Percentiles rank a stretch among this genome's conserved stretches.
Conservation (phyloP, 2,888 invertebrate genomes). For the Spisula solida region DNA sequence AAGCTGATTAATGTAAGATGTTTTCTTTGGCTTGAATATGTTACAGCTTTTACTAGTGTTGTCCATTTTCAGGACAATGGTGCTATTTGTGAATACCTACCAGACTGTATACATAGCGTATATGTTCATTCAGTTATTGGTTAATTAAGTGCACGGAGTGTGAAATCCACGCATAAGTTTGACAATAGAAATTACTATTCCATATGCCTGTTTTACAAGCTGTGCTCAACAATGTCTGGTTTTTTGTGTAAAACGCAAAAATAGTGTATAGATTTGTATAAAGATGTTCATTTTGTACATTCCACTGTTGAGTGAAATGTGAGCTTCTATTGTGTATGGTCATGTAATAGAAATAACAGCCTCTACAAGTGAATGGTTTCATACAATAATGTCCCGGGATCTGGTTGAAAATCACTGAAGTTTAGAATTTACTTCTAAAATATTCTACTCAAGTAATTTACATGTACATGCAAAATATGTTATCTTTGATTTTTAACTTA, state of each 20-base stretch:
- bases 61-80: background rate
- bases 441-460: background rate
- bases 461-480: background rate
- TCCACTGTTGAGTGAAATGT: constrained; percentile 21
- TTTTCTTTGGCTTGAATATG: background rate
- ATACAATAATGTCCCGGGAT: constrained; percentile 1
- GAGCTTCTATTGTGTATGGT: constrained; percentile 10
- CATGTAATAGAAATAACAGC: constrained; percentile 14
- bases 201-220: background rate
- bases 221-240: background rate
- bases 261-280: background rate
- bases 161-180: background rate
- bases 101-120: background rate
- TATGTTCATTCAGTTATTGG: background rate
- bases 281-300: constrained; percentile 24
- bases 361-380: background rate
- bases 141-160: background rate
- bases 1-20: background rate
- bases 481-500: background rate
- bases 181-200: constrained; percentile 14
- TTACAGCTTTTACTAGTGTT: background rate
- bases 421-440: background rate
- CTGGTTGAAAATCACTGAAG: background rate
- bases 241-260: background rate
- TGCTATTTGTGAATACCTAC: background rate